Base-by-base conservation (phyloP, 53 echinoderm and acorn worm species). In the Apostichopus leukothele region DNA sequence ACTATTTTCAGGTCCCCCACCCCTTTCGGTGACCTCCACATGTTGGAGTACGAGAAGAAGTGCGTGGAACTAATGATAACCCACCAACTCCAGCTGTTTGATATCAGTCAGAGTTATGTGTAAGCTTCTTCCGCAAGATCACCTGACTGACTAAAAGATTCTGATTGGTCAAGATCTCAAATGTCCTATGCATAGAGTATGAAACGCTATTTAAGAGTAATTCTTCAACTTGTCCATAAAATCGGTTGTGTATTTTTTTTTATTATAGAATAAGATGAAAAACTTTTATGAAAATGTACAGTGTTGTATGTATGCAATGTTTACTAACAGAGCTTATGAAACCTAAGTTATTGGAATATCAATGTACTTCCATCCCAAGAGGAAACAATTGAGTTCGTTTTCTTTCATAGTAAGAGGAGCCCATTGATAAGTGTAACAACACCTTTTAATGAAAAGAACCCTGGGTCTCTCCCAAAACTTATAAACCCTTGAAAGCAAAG, bases 1-100 rank as follows among this genome's bases (percentile, higher is more conserved):
- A 99, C 99, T 51, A 80, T 99, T 18, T 89, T 99, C 86, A 90
- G 99, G 53, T 92, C 96, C 18, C 96, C 99, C 27, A 91, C 94
- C 67, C 93, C 91, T 78, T 94, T 96, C 89, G 94, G 94, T 52
- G 96, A 95, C 88, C 96, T 99, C 39, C 93, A 94, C 88, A 89
- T 95, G 84, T 86, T 99, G 12, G 90, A 94, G 74, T 99, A 89
- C 90, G 96, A 99, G 90, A 95, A 94, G 88, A 96, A 93, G 89
- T 92, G 96, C 6, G 94, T 99, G 0, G 96, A 99, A 89, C 80
- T 96, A 57, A 91, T 99, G 90, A 94, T 99, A 18, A 83, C 90
- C 26, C 89, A 96, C 61, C 93, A 88, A 9, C 91, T 92, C 66
- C 88, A 78, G 60, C 68, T 99, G 23, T 99, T 99, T 89, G 93